Conservation (phyloP, 2,113 vertebrate genomes). For the Dendropsophus ebraccatus region DNA sequence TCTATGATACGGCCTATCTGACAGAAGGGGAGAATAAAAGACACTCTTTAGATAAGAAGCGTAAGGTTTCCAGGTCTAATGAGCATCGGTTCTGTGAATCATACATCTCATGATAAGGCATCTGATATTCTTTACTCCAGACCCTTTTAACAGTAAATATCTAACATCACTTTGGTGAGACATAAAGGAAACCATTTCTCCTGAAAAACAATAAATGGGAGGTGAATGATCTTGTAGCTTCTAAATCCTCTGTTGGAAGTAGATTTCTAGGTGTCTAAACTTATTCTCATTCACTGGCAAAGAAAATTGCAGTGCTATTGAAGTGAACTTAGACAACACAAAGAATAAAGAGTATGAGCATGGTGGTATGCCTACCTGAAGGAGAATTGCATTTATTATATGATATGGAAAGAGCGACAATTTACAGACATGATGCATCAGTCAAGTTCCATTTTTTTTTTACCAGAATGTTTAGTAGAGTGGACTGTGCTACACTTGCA, state of each 20-base stretch:
- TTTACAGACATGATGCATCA: too few species aligned
- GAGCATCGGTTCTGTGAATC: neutral
- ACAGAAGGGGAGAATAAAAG: constrained; percentile 3
- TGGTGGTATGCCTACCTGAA: too few species aligned
- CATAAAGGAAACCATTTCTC: neutral
- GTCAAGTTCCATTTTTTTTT: too few species aligned
- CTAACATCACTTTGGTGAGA: neutral
- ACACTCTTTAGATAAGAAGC: neutral
- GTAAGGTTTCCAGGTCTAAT: neutral
- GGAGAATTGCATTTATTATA: too few species aligned
- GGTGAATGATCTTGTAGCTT: neutral
- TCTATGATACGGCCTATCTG: neutral
- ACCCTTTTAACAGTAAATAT: constrained; percentile 3
- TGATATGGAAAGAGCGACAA: too few species aligned
- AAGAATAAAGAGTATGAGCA: too few species aligned
- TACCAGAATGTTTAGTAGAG: too few species aligned
- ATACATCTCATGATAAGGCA: neutral
- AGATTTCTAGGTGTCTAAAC: neutral
- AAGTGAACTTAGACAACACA: neutral
- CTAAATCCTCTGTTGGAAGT: neutral
- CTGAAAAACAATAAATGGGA: neutral
- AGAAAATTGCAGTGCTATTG: too few species aligned
- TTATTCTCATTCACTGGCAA: too few species aligned
- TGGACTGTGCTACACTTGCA: too few species aligned
- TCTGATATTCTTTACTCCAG: neutral